phyloP scores from a whole-genome alignment of 1,140 invertebrate genomes.

The Dolichoris vasculosae region DNA sequence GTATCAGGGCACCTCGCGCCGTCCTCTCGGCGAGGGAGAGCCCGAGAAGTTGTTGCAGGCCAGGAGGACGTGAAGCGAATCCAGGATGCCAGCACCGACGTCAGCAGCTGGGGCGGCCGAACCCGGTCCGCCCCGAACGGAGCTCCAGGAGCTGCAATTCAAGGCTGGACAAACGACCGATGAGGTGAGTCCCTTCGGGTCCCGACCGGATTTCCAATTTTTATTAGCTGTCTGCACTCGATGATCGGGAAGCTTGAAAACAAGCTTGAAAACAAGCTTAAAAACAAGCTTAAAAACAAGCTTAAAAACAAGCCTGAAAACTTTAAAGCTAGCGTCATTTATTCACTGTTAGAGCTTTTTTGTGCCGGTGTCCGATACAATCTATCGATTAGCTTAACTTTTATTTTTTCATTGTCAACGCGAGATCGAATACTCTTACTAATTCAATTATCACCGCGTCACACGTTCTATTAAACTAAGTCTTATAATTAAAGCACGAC shows the following conservation, averaged over 20 bases:
- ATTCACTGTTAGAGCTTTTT: not conserved
- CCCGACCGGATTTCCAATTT: too few relatives aligned
- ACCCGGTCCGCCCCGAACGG: constrained; percentile 85
- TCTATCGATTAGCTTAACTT: not conserved
- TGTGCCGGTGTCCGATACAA: not conserved
- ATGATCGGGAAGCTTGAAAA: too few relatives aligned
- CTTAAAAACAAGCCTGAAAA: too few relatives aligned
- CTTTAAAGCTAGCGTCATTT: not conserved
- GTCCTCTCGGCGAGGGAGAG: too few relatives aligned
- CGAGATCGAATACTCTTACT: not conserved
- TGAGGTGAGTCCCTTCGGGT: constrained; percentile 88
- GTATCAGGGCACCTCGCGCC: not conserved
- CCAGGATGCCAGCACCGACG: constrained; percentile 77
- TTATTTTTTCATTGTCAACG: not conserved
- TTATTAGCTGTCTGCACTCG: too few relatives aligned
- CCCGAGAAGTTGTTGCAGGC: not conserved
- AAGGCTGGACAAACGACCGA: constrained; percentile 90
- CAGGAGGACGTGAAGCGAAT: not conserved
- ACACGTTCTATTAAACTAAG: not conserved
- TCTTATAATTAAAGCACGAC: not conserved
- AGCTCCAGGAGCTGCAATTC: constrained; percentile 92
- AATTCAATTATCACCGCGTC: not conserved
- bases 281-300: too few relatives aligned
- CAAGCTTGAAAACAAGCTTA: too few relatives aligned
- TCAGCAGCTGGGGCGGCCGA: constrained; percentile 75